Base-by-base conservation (phyloP, 92 coral and sea anemone genomes). In the Bergia puertoricense region DNA sequence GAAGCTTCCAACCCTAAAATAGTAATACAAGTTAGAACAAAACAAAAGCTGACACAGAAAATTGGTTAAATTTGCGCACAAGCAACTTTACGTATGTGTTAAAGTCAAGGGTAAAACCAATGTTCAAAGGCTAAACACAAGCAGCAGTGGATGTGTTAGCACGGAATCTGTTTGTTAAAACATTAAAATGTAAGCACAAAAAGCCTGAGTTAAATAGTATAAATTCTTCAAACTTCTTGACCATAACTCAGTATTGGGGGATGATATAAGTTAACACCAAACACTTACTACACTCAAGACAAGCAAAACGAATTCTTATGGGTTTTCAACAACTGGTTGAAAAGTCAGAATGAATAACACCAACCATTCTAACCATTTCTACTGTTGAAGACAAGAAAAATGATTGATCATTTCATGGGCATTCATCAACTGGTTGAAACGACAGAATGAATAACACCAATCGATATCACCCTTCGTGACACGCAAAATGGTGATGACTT, bases 1-100 rank as follows among this genome's bases (percentile, higher is more conserved):
- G 98, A 78, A 96, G 88, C 82, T 95, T 96, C 99, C 99, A 96
- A 11, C 99, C 99, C 99, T 96, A 84, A 78, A 38, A 68, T 1
- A 23, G n/a, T n/a, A 40, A 71, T 15, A 36, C 7, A 9, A 79
- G 1, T 51, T 54, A 40, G 22, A 22, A 16, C 30, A 62, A 43
- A 79, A 14, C 37, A 37, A 44, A 8, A 16, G n/a, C 36, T 50
- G 30, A 46, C 5, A 46, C 8, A 46, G 5, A 71, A 71, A 22
- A 66, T 15, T 66, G 72, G 5, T 16, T 41, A 15, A 18, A 15
- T 42, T 5, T 44, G 18, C 10, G 1, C 39, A 18, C 81, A 69
- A 69, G n/a, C 75, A 69, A 20, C 75, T 69, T 20, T 16, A 15
- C 72, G 50, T 1, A 1, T 8, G 8, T 5, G 50, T 46, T 46